phyloP scores from a whole-genome alignment of 2,797 vertebrate species.

The Darevskia mixta region DNA sequence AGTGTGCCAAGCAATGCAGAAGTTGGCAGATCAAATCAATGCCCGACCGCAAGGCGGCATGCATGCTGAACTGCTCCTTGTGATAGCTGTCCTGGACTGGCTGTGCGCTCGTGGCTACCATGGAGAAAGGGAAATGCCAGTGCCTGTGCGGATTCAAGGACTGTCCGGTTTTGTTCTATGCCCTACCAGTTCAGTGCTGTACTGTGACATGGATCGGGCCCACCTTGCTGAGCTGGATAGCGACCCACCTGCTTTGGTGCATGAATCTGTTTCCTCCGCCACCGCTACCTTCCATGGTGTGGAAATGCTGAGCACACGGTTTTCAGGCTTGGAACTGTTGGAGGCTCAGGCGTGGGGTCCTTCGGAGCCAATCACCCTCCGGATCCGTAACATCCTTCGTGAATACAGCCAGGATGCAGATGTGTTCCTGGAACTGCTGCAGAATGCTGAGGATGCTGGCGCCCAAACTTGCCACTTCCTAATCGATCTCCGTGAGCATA shows the following conservation, averaged over 20 bases:
- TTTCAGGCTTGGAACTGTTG: conserved; percentile 82
- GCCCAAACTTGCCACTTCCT: conserved; percentile 84
- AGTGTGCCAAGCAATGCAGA: conserved; percentile 74
- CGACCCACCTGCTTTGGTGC: conserved; percentile 79
- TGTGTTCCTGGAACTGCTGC: conserved; percentile 89
- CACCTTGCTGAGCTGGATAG: conserved; percentile 75
- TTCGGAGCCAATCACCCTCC: conserved; percentile 84
- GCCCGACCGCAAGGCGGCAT: conserved; percentile 30
- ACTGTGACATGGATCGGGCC: conserved; percentile 83
- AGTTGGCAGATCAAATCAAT: conserved; percentile 56
- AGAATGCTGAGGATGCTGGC: conserved; percentile 90
- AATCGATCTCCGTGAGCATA: conserved; percentile 82
- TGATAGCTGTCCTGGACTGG: conserved; percentile 86
- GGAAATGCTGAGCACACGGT: conserved; percentile 80
- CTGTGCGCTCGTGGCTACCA: conserved; percentile 63
- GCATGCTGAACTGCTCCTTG: conserved; percentile 72
- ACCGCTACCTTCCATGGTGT: conserved; percentile 82
- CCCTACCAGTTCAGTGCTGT: conserved; percentile 77
- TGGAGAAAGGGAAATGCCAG: not conserved
- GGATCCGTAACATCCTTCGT: conserved; percentile 87
- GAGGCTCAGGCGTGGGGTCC: conserved; percentile 85
- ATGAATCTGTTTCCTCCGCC: conserved; percentile 81
- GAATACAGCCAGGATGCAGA: conserved; percentile 87
- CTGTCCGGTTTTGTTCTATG: conserved; percentile 73
- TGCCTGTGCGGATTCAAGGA: conserved; percentile 59